Percentiles rank a stretch among this genome's conserved stretches.
phyloP scores from a whole-genome alignment of 2,113 vertebrate genomes.

The Periophthalmus modestus region DNA sequence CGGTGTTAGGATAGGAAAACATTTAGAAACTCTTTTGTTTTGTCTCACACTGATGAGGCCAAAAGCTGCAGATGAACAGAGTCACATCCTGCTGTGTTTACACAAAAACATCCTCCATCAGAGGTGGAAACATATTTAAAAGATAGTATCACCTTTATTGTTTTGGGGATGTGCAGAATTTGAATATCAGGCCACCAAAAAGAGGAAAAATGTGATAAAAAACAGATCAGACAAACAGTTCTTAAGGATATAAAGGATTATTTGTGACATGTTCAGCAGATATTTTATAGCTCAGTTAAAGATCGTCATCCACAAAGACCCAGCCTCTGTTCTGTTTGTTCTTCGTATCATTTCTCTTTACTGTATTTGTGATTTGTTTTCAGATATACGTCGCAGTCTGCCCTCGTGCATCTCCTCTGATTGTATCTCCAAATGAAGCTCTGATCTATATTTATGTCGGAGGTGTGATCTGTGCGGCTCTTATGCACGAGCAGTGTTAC shows the following conservation, averaged over 20 bases:
- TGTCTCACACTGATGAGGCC: neutral
- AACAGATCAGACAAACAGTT: no score
- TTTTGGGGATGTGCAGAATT: no score
- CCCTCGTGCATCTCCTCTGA: conserved; percentile 22
- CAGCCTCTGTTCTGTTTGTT: conserved; percentile 39
- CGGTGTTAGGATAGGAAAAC: neutral
- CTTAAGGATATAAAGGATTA: no score
- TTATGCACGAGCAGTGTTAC: conserved; percentile 16
- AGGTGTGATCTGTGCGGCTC: conserved; percentile 13
- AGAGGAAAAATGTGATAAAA: neutral
- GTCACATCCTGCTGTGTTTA: neutral
- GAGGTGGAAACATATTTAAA: no score
- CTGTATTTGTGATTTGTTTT: conserved; percentile 24
- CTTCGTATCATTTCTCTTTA: conserved; percentile 11
- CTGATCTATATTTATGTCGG: conserved; percentile 29
- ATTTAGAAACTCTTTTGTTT: neutral
- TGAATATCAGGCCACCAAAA: no score
- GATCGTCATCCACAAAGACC: no score
- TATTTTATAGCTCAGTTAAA: no score
- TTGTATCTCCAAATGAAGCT: conserved; percentile 5
- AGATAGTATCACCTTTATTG: no score
- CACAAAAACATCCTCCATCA: neutral
- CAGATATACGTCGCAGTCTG: conserved; percentile 29
- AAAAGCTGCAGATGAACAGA: conserved; percentile 3
- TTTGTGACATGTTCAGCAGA: neutral